Evolutionary conservation across 1,140 invertebrate species (phyloP).

Genomic region (Trialeurodes vaporariorum): DNA sequence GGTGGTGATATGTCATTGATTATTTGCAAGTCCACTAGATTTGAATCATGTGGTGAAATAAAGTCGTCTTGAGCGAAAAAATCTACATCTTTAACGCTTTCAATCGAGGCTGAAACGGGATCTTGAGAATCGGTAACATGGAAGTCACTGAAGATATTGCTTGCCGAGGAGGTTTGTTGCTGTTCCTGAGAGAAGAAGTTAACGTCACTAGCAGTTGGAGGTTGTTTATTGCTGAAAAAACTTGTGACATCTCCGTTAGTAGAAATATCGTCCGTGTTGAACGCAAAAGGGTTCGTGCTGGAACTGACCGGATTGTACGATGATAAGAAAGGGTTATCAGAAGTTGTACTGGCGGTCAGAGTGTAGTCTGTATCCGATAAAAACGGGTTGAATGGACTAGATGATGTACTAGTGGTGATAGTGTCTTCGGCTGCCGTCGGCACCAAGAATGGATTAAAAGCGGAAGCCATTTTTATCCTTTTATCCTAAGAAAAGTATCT

Average conservation of each 20-base stretch:
- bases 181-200: constrained; percentile 7
- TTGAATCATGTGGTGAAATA: constrained; percentile 4
- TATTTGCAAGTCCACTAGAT: constrained; percentile 19
- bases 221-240: neutral
- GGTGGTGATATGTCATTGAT: constrained; percentile 19
- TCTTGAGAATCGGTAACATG: constrained; percentile 5
- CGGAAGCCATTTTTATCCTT: neutral
- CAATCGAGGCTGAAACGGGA: neutral
- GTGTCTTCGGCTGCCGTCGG: constrained; percentile 22
- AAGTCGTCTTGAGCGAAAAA: constrained; percentile 14
- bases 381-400: constrained; percentile 54
- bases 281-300: constrained; percentile 45
- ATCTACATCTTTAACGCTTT: constrained; percentile 1
- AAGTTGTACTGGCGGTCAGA: constrained; percentile 23
- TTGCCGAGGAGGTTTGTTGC: neutral
- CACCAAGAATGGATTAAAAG: constrained; percentile 6
- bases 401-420: neutral
- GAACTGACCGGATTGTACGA: constrained; percentile 21
- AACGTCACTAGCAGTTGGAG: constrained; percentile 1
- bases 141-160: constrained; percentile 8
- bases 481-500: constrained; percentile 9
- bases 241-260: neutral
- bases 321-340: constrained; percentile 46
- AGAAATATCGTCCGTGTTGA: constrained; percentile 32
- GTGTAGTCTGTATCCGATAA: constrained; percentile 43